phyloP scores from a whole-genome alignment of 2,113 vertebrate genomes.

The Jacana jacana region DNA sequence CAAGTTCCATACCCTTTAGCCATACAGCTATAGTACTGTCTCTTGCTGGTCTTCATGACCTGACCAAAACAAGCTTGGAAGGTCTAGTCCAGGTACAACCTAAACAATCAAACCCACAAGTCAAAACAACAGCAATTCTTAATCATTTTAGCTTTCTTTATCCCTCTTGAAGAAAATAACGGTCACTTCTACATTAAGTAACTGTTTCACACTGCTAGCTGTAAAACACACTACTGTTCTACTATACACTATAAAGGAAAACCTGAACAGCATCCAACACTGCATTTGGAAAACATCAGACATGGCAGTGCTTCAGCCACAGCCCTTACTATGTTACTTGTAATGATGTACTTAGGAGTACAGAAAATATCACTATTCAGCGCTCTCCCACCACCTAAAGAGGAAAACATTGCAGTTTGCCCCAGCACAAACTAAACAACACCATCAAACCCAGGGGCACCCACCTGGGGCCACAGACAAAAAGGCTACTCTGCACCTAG shows the following conservation, averaged over 20 bases:
- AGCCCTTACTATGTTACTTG: background rate
- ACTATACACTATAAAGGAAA: accelerated
- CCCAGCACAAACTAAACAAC: background rate
- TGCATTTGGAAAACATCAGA: background rate
- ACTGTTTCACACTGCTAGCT: background rate
- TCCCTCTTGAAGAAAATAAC: background rate
- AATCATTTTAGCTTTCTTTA: background rate
- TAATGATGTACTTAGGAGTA: background rate
- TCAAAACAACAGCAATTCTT: background rate
- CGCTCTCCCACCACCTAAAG: no score
- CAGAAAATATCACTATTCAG: accelerated
- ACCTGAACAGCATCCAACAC: background rate
- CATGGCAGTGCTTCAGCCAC: background rate
- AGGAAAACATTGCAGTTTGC: accelerated
- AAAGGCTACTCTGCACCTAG: background rate
- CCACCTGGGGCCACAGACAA: no score
- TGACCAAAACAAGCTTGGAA: background rate
- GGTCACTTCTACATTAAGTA: background rate
- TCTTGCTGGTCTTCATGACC: background rate
- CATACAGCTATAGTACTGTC: background rate
- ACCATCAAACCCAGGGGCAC: no score
- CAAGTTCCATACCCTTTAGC: background rate
- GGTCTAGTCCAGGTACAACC: no score
- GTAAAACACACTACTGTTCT: background rate
- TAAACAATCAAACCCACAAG: background rate